These are phyloP conservation scores for Gopherus flavomarginatus DNA, from an alignment of 2,113 vertebrate species.

Conservation along the genomic window DNA sequence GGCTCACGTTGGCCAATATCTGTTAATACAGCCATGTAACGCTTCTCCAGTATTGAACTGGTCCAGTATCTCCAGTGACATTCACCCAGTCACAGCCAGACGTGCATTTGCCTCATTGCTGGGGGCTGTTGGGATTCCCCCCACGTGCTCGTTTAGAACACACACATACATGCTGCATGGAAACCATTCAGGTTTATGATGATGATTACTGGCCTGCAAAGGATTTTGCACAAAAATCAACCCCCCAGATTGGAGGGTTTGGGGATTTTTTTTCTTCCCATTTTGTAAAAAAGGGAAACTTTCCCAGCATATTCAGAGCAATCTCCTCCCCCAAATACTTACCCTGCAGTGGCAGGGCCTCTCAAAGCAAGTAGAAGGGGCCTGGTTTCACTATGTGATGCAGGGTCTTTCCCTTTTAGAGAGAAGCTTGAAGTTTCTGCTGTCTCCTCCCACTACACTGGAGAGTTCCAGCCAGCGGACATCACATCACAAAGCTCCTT, in stretches of 20 bases:
- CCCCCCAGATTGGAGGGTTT: neutral
- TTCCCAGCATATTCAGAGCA: neutral
- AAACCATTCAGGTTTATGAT: neutral
- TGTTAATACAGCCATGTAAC: neutral
- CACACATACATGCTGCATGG: neutral
- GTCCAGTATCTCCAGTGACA: neutral
- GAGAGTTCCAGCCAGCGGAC: neutral
- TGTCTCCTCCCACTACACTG: neutral
- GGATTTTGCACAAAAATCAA: neutral
- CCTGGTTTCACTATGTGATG: neutral
- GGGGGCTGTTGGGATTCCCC: neutral
- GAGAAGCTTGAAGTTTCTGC: neutral
- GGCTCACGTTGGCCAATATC: neutral
- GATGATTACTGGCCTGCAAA: neutral
- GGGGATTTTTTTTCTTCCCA: neutral
- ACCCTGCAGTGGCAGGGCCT: neutral
- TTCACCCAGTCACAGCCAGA: neutral
- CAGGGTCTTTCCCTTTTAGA: neutral
- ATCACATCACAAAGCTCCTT: neutral
- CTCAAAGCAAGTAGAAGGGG: neutral
- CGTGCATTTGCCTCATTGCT: neutral
- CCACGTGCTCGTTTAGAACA: neutral
- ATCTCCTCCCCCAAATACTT: neutral
- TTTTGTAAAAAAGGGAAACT: neutral
- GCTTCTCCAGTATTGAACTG: neutral